Percentiles rank a stretch among this genome's conserved stretches.
Evolutionary conservation across 2,888 invertebrate species (phyloP).

Genomic region (Drosophila diplacantha): DNA sequence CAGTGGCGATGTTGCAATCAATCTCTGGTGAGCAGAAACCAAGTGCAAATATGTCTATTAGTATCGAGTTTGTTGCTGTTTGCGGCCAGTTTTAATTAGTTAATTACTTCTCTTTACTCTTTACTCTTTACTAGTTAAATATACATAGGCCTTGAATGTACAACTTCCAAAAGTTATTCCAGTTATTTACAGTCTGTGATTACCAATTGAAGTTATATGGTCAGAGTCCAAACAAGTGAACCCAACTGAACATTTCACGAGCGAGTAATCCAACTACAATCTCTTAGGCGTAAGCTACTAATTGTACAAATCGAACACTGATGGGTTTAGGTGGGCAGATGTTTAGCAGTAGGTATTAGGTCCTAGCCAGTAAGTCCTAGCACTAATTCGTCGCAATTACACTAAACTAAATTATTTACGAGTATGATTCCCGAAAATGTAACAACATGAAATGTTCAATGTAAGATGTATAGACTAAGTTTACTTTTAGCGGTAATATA

Average conservation of each 20-base stretch:
- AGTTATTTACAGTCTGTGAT: slow-evolving; percentile 66
- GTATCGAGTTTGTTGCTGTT: slow-evolving; percentile 36
- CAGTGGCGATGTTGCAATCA: slow-evolving; percentile 50
- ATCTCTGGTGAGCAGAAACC: slow-evolving; percentile 16
- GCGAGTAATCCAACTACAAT: slow-evolving; percentile 40
- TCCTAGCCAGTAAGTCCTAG: slow-evolving; percentile 51
- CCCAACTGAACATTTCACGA: slow-evolving; percentile 64
- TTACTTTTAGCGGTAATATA: slow-evolving; percentile 16
- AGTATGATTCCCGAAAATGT: slow-evolving; percentile 60
- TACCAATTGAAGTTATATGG: slow-evolving; percentile 58
- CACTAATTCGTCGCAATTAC: slow-evolving; percentile 57
- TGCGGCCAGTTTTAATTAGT: slow-evolving; percentile 56
- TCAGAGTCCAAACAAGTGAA: slow-evolving; percentile 51
- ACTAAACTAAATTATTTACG: slow-evolving; percentile 41
- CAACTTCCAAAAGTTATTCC: slow-evolving; percentile 64
- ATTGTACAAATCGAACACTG: slow-evolving; percentile 54
- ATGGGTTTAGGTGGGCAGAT: slow-evolving; percentile 64
- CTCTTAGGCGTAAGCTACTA: slow-evolving; percentile 36
- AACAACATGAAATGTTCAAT: slow-evolving; percentile 58
- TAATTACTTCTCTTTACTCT: slow-evolving; percentile 45
- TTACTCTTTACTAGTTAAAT: slow-evolving; percentile 34
- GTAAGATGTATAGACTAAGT: slow-evolving; percentile 42
- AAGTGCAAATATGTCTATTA: slow-evolving; percentile 36
- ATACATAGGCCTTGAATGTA: slow-evolving; percentile 38
- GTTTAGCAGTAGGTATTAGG: slow-evolving; percentile 69